Percentiles rank a stretch among this genome's conserved stretches.
Conservation (phyloP, 2,888 invertebrate genomes). For the Callimorpha dominula region DNA sequence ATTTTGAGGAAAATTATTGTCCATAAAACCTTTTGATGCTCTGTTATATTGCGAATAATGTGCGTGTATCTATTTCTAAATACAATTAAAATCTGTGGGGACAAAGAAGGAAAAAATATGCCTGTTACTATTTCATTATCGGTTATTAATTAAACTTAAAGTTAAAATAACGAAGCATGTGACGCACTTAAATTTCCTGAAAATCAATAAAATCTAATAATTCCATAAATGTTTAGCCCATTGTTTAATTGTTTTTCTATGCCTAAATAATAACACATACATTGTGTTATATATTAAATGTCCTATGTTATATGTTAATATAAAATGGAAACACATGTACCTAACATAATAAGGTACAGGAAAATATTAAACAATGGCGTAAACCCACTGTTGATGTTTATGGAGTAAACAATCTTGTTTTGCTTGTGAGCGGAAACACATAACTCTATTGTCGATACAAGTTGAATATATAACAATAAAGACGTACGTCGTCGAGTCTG, state of each 20-base stretch:
- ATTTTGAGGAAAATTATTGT: slow-evolving; percentile 40
- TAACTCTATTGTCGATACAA: slow-evolving; percentile 39
- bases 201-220: not conserved
- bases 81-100: not conserved
- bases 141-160: not conserved
- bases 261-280: not conserved
- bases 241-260: slow-evolving; percentile 1
- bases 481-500: slow-evolving; percentile 55
- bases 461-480: slow-evolving; percentile 45
- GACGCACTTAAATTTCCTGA: not conserved
- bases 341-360: slow-evolving; percentile 7
- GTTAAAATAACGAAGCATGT: not conserved
- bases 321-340: slow-evolving; percentile 1
- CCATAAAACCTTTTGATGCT: slow-evolving; percentile 40
- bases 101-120: not conserved
- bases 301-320: not conserved
- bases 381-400: slow-evolving; percentile 15
- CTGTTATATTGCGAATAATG: slow-evolving; percentile 33
- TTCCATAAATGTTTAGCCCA: not conserved
- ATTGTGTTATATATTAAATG: not conserved
- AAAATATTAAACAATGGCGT: slow-evolving; percentile 18
- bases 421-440: slow-evolving; percentile 19
- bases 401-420: slow-evolving; percentile 10
- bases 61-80: slow-evolving; percentile 22
- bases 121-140: not conserved